phyloP scores from a whole-genome alignment of 2,888 invertebrate species.

The Sepioteuthis lessoniana region DNA sequence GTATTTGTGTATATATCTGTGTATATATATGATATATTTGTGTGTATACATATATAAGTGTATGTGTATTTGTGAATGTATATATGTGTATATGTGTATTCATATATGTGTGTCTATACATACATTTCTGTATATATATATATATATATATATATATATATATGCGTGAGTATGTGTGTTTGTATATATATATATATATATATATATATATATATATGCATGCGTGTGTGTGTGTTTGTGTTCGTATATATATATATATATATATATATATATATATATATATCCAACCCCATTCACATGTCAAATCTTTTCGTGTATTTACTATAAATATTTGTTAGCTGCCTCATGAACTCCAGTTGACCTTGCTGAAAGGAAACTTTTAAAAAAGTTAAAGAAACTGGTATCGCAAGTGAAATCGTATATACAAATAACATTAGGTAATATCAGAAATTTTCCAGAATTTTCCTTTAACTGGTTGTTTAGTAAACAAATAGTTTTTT shows the following conservation, averaged over 20 bases:
- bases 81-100: background rate
- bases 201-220: slow-evolving; percentile 8
- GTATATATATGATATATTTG: background rate
- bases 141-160: background rate
- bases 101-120: background rate
- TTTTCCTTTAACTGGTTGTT: no score
- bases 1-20: background rate
- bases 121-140: slow-evolving; percentile 24
- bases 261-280: slow-evolving; percentile 34
- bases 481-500: no score
- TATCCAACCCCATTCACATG: no score
- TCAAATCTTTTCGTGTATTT: background rate
- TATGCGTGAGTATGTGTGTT: background rate
- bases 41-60: background rate
- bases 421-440: no score
- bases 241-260: slow-evolving; percentile 23
- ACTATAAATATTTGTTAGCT: background rate
- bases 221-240: no score
- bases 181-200: slow-evolving; percentile 35
- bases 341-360: no score
- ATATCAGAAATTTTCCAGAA: no score
- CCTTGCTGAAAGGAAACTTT: no score
- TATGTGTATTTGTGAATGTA: no score
- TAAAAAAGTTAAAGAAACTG: no score
- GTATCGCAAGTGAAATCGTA: no score